Evolutionary conservation across 1,140 invertebrate genomes (phyloP), one percentile per base, ranked within the genome.

Genomic region (Lerema accius): DNA sequence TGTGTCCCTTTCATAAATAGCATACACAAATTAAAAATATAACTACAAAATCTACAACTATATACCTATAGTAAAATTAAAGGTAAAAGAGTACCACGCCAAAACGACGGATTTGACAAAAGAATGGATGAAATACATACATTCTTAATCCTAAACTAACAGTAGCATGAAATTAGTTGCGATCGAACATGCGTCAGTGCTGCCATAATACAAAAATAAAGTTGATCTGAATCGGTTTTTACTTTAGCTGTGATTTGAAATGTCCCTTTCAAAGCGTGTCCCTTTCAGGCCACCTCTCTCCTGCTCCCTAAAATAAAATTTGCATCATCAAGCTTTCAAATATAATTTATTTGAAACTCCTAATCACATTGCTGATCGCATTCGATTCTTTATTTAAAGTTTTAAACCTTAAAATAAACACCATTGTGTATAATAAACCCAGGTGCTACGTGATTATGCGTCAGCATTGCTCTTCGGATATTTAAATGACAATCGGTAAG

Each of bases 261-360:
- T 59, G 53, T 65, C 46, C 53, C 53, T 64, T 64, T 58, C 45
- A 58, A 58, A 58, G 50, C 53, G 45, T 58, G 45, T 48, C 56
- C 56, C 35, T 49, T 61, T 61, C 58, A 50, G 19, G 45, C 35
- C 63, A 50, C 55, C 48, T 55, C 56, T 60, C 40, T n/a, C n/a
- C n/a, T n/a, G n/a, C n/a, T n/a, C n/a, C n/a, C n/a, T n/a, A n/a
- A n/a, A n/a, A n/a, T n/a, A n/a, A n/a, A n/a, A n/a, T n/a, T n/a
- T n/a, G n/a, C n/a, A n/a, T n/a, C n/a, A n/a, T n/a, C n/a, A n/a
- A n/a, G n/a, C n/a, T n/a, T n/a, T n/a, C n/a, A n/a, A n/a, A n/a
- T n/a, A n/a, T n/a, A n/a, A n/a, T n/a, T n/a, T n/a, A n/a, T n/a
- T n/a, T n/a, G n/a, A n/a, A n/a, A n/a, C n/a, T n/a, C n/a, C n/a